Evolutionary conservation across 2,797 vertebrate species (phyloP).

Genomic region (Poeciliopsis gracilis): DNA sequence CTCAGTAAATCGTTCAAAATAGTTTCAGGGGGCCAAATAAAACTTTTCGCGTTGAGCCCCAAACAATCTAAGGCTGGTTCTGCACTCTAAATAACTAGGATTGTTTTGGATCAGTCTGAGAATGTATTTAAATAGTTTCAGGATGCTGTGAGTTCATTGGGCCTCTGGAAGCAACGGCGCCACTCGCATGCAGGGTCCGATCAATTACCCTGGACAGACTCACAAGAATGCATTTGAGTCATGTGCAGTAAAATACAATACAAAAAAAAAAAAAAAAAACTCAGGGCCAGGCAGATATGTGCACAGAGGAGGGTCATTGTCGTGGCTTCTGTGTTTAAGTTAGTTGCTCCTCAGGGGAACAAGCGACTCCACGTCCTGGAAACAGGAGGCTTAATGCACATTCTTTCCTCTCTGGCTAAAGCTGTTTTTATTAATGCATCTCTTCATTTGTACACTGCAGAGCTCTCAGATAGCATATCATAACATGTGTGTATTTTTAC

Average conservation of each 20-base stretch:
- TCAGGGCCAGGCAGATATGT: constrained; percentile 9
- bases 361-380: constrained; percentile 59
- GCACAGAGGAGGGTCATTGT: constrained; percentile 35
- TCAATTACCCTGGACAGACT: constrained; percentile 57
- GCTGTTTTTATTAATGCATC: constrained; percentile 76
- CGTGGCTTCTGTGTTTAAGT: constrained; percentile 37
- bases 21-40: background rate
- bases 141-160: constrained; percentile 37
- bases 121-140: constrained; percentile 68
- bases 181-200: constrained; percentile 34
- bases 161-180: constrained; percentile 64
- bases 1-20: constrained; percentile 2
- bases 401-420: constrained; percentile 63
- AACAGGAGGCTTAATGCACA: constrained; percentile 62
- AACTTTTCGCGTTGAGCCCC: background rate
- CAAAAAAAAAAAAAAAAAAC: constrained; percentile 18
- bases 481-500: constrained; percentile 76
- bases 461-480: constrained; percentile 74
- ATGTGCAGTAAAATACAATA: constrained; percentile 30
- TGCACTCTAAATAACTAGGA: constrained; percentile 61
- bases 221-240: constrained; percentile 54
- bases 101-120: constrained; percentile 73
- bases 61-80: constrained; percentile 17
- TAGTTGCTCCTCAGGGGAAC: constrained; percentile 56
- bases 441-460: constrained; percentile 62